Conservation (phyloP, 1,140 invertebrate genomes). For the Whitmania pigra region DNA sequence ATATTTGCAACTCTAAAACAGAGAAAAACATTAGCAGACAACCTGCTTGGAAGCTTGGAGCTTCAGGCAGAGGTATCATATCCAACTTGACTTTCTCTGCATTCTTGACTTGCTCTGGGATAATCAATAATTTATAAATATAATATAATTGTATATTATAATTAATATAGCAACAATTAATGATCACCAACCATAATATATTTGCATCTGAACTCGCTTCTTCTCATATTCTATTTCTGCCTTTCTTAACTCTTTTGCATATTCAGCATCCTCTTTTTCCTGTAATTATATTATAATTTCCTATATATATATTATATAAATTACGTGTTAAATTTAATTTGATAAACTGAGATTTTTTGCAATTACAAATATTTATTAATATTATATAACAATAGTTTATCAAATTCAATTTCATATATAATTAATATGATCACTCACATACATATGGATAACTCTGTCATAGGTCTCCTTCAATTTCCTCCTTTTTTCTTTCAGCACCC, state of each 20-base stretch:
- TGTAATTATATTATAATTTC: constrained; percentile 34
- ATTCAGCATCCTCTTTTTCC: constrained; percentile 90
- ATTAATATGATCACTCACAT: constrained; percentile 61
- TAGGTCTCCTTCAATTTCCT: constrained; percentile 90
- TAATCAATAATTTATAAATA: neutral
- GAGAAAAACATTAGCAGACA: too few species aligned
- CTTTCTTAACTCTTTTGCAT: constrained; percentile 75
- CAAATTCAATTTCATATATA: too few species aligned
- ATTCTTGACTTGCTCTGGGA: constrained; percentile 68
- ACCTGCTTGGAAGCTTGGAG: constrained; percentile 30
- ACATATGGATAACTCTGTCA: constrained; percentile 80
- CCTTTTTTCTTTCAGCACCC: constrained; percentile 82
- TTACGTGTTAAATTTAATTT: neutral
- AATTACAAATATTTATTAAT: too few species aligned
- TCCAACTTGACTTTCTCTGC: constrained; percentile 90
- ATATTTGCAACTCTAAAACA: too few species aligned
- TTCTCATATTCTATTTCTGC: constrained; percentile 86
- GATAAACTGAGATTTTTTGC: too few species aligned
- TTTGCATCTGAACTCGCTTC: constrained; percentile 59
- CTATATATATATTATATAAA: neutral
- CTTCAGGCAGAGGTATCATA: constrained; percentile 78
- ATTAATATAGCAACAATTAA: neutral
- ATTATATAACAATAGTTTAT: too few species aligned
- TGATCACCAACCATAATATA: constrained; percentile 57
- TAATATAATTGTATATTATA: neutral